A percentile compares a stretch with the other conserved stretches of the same genome.
phyloP scores from a whole-genome alignment of 2,113 vertebrate genomes.

The Rhodinocichla rosea region DNA sequence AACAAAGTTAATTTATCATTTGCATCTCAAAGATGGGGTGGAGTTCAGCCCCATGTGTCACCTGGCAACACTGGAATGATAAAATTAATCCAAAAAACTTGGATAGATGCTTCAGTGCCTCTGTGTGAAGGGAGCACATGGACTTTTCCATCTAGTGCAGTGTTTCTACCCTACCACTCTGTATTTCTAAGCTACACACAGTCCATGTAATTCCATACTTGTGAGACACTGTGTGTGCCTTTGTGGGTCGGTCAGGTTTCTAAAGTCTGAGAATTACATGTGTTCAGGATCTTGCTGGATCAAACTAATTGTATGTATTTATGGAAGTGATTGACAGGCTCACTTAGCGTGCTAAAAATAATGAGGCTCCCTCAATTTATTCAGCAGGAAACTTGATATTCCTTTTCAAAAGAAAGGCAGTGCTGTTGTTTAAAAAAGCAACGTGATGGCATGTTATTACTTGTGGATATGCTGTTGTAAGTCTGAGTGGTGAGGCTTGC shows the following conservation, averaged over 20 bases:
- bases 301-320: background rate
- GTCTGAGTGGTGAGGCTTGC: background rate
- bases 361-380: constrained; percentile 14
- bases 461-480: background rate
- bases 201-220: background rate
- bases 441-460: background rate
- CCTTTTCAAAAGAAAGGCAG: background rate
- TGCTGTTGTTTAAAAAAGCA: constrained; percentile 9
- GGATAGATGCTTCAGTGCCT: background rate
- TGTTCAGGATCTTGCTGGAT: constrained; percentile 12
- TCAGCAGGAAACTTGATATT: constrained; percentile 12
- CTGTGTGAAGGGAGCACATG: background rate
- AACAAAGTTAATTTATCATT: background rate
- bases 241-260: background rate
- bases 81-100: background rate
- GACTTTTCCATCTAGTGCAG: background rate
- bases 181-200: background rate
- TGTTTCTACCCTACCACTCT: background rate
- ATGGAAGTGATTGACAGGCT: background rate
- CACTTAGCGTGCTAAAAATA: constrained; percentile 21
- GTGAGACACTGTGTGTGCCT: background rate
- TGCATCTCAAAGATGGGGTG: background rate
- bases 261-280: background rate
- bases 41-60: background rate
- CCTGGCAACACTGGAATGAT: background rate